Evolutionary conservation across 2,888 invertebrate genomes (phyloP).

Genomic region (Leptopilina syphax): DNA sequence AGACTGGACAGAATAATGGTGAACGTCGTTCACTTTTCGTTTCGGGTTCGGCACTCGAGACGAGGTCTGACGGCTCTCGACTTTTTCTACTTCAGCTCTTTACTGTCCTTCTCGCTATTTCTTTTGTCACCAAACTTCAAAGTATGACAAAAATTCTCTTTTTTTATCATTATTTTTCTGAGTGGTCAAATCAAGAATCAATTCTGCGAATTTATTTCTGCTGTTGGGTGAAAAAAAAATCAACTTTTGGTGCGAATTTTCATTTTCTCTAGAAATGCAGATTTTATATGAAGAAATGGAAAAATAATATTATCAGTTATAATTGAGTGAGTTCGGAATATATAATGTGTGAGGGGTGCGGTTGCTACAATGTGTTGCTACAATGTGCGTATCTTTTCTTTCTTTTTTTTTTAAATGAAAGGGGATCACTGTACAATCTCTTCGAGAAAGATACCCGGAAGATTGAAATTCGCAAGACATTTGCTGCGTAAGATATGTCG

Average conservation of each 20-base stretch:
- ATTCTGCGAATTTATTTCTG: constrained; percentile 4
- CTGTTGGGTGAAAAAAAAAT: not conserved
- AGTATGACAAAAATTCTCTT: constrained; percentile 14
- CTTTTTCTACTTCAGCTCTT: constrained; percentile 43
- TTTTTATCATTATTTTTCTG: constrained; percentile 38
- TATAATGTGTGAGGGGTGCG: not conserved
- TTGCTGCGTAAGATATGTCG: constrained; percentile 11
- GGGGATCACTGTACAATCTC: constrained; percentile 19
- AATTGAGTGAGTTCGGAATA: too few relatives aligned
- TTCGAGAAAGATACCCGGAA: constrained; percentile 29
- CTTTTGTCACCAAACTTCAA: constrained; percentile 46
- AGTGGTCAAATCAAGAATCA: constrained; percentile 9
- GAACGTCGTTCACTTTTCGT: constrained; percentile 37
- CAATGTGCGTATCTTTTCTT: not conserved
- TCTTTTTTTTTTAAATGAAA: constrained; percentile 6
- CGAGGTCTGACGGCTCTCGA: constrained; percentile 37
- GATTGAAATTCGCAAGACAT: constrained; percentile 38
- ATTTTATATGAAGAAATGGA: too few relatives aligned
- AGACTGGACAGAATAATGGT: constrained; percentile 40
- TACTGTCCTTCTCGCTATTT: constrained; percentile 46
- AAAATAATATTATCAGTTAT: too few relatives aligned
- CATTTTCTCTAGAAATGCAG: too few relatives aligned
- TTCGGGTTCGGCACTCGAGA: constrained; percentile 36
- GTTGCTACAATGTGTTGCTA: not conserved
- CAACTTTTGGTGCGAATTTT: not conserved